Conservation (phyloP, 2,113 vertebrate species). For the Halichoerus grypus region DNA sequence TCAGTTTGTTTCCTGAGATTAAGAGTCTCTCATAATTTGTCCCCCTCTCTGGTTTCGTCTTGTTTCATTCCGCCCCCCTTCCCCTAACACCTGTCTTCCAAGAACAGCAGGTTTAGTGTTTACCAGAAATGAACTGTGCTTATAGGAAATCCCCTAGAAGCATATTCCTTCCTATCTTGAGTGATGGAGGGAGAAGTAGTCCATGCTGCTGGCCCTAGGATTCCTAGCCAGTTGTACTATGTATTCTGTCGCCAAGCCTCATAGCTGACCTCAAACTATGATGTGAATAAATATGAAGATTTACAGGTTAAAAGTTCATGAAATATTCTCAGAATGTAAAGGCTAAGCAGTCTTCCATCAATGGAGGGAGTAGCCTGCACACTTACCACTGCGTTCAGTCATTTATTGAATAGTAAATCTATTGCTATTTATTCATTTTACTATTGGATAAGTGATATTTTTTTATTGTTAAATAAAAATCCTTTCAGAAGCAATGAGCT, state of each 20-base stretch:
- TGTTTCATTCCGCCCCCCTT: no score
- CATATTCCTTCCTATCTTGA: not conserved
- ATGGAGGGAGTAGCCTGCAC: not conserved
- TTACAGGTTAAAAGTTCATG: not conserved
- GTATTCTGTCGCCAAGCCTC: no score
- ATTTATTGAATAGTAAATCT: not conserved
- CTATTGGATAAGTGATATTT: not conserved
- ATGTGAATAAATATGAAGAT: not conserved
- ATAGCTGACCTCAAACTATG: not conserved
- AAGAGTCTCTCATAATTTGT: no score
- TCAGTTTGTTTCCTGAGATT: no score
- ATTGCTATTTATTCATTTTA: not conserved
- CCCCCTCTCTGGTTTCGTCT: no score
- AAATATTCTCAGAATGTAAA: not conserved
- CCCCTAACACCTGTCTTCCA: not conserved
- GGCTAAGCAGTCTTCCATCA: not conserved
- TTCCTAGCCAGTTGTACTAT: accelerated
- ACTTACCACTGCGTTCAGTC: not conserved
- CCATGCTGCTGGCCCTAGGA: not conserved
- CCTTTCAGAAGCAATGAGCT: not conserved
- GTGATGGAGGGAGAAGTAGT: not conserved
- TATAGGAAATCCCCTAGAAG: no score
- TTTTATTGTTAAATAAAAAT: not conserved
- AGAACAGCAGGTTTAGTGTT: not conserved
- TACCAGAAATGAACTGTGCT: not conserved